Percentiles rank a stretch among this genome's conserved stretches.
Evolutionary conservation across 2,113 vertebrate genomes (phyloP).

Genomic region (Sakesphorus luctuosus): DNA sequence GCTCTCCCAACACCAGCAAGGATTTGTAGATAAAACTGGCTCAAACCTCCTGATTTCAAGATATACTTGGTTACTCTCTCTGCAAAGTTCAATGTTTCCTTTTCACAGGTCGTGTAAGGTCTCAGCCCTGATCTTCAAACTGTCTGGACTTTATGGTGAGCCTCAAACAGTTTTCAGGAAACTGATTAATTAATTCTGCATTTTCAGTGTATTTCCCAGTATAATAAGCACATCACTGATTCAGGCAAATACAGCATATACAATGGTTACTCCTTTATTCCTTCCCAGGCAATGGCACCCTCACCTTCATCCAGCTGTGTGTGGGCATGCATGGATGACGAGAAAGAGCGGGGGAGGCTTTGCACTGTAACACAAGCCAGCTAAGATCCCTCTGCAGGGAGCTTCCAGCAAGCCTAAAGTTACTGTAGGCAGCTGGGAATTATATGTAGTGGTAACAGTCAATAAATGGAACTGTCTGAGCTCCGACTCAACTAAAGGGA

Average conservation of each 20-base stretch:
- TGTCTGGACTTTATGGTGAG: neutral
- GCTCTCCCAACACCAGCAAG: neutral
- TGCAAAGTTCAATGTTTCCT: neutral
- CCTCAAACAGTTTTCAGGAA: neutral
- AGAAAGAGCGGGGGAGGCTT: neutral
- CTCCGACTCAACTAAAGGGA: neutral
- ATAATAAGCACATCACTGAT: neutral
- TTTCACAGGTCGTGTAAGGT: neutral
- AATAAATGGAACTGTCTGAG: neutral
- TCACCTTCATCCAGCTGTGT: neutral
- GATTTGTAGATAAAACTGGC: neutral
- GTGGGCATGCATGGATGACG: neutral
- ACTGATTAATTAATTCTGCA: neutral
- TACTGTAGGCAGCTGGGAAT: conserved; percentile 1
- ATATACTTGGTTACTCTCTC: neutral
- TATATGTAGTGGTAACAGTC: neutral
- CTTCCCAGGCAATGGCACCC: neutral
- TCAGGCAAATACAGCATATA: neutral
- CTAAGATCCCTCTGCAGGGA: neutral
- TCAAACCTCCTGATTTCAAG: neutral
- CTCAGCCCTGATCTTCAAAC: neutral
- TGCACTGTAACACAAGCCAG: neutral
- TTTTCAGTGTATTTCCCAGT: neutral
- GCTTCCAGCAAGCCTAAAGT: neutral
- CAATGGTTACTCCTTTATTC: neutral